Evolutionary conservation across 92 coral and sea anemone genomes (phyloP).

Genomic region (Pocillopora meandrina): DNA sequence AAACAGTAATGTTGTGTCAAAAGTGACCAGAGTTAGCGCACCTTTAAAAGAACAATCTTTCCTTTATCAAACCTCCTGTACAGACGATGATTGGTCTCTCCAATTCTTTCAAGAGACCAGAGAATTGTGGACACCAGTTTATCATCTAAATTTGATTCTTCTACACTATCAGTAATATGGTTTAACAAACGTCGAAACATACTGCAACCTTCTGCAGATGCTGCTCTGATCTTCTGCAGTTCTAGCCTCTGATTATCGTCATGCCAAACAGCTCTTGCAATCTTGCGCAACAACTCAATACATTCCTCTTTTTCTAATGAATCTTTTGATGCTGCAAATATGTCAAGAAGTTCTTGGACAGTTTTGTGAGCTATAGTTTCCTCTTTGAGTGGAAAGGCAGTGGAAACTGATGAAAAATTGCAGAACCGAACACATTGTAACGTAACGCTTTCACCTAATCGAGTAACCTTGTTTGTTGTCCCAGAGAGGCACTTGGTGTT

Average conservation of each 20-base stretch:
- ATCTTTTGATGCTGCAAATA: constrained; percentile 9
- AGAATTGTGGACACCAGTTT: not conserved
- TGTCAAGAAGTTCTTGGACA: constrained; percentile 24
- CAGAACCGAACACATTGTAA: not conserved
- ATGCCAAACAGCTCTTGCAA: constrained; percentile 19
- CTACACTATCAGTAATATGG: constrained; percentile 7
- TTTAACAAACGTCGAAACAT: constrained; percentile 17
- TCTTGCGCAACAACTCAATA: not conserved
- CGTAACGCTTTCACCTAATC: not conserved
- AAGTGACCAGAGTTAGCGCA: no score
- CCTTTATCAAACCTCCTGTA: no score
- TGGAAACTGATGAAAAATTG: not conserved
- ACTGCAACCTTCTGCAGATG: constrained; percentile 4
- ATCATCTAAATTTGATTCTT: not conserved
- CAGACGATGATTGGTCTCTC: constrained; percentile 8
- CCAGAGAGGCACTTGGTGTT: not conserved
- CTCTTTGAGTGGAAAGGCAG: not conserved
- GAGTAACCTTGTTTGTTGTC: not conserved
- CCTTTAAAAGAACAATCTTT: no score
- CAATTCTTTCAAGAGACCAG: constrained; percentile 36
- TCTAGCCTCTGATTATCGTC: constrained; percentile 4
- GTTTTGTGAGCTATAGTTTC: constrained; percentile 3
- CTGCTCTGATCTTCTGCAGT: constrained; percentile 25
- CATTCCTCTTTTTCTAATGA: not conserved
- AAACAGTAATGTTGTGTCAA: no score